Evolutionary conservation across 2,888 invertebrate genomes (phyloP).

Genomic region (Acanthococcus lagerstroemiae): DNA sequence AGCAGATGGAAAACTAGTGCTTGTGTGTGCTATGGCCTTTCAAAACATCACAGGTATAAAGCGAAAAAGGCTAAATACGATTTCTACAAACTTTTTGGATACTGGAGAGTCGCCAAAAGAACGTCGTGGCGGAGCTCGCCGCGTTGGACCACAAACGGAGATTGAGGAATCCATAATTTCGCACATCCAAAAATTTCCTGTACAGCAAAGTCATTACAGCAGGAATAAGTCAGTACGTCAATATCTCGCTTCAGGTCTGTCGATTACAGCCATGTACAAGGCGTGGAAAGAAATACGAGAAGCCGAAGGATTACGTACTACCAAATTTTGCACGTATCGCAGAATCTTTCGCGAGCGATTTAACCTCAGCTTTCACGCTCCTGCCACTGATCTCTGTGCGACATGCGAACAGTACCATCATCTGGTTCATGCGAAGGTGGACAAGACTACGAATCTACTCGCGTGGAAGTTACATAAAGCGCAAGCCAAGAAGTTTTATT

Average conservation of each 20-base stretch:
- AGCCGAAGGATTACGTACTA: not conserved
- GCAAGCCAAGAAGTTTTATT: not conserved
- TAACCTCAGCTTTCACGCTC: not conserved
- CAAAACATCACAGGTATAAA: conserved; percentile 1
- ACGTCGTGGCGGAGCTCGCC: conserved; percentile 6
- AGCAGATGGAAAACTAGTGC: not conserved
- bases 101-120: conserved; percentile 12
- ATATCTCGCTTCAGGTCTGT: conserved; percentile 1
- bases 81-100: not conserved
- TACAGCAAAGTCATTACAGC: conserved; percentile 1
- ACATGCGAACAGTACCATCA: not conserved
- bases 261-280: not conserved
- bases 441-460: no score
- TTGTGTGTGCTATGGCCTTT: conserved; percentile 6
- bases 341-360: not conserved
- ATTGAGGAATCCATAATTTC: not conserved
- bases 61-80: conserved; percentile 9
- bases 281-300: not conserved
- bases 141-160: not conserved
- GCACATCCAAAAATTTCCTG: not conserved
- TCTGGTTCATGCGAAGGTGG: no score
- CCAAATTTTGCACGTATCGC: not conserved
- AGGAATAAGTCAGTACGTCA: not conserved
- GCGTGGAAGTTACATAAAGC: not conserved
- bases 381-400: not conserved